Percentiles rank a stretch among this genome's conserved stretches.
Conservation (phyloP, 2,797 vertebrate genomes). For the Gypaetus barbatus region DNA sequence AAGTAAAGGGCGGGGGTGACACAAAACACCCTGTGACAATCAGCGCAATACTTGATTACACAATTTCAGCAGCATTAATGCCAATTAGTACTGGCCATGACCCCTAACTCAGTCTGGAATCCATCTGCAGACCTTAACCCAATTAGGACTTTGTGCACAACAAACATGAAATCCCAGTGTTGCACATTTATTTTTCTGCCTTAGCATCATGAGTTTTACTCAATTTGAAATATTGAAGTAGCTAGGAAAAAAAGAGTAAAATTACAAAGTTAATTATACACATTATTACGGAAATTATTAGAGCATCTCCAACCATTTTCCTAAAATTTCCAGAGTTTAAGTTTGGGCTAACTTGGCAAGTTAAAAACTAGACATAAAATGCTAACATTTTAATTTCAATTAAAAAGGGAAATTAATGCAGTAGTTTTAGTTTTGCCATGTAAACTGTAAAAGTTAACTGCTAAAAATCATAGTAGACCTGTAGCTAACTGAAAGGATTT, state of each 20-base stretch:
- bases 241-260: background rate
- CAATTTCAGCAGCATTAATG: background rate
- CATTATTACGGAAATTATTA: background rate
- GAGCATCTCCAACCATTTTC: background rate
- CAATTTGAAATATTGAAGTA: background rate
- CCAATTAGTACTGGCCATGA: background rate
- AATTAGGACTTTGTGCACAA: background rate
- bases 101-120: background rate
- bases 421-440: background rate
- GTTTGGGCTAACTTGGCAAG: background rate
- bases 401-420: background rate
- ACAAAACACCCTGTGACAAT: background rate
- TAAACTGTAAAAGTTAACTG: background rate
- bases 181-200: background rate
- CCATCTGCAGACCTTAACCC: background rate
- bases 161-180: background rate
- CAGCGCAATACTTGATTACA: background rate
- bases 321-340: background rate
- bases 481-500: background rate
- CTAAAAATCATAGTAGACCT: background rate
- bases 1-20: background rate
- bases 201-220: background rate
- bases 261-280: background rate
- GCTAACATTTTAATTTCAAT: background rate
- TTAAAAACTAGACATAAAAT: background rate